Evolutionary conservation across 2,888 invertebrate species (phyloP).

Genomic region (Lepidocyrtoides sp.): DNA sequence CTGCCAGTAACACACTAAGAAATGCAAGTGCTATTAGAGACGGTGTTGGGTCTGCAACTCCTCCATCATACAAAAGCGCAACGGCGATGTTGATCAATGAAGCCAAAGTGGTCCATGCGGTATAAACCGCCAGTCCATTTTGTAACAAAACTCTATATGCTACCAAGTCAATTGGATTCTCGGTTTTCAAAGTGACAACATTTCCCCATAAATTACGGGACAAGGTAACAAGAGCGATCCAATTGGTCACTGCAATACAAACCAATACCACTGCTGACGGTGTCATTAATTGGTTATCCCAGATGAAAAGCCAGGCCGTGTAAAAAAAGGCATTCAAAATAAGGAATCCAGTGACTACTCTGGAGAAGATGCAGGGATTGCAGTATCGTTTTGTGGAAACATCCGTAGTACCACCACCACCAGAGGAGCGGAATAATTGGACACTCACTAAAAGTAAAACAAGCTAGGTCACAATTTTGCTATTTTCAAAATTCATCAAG

Average conservation of each 20-base stretch:
- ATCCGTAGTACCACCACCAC: too few relatives aligned
- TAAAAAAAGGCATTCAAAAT: slow-evolving; percentile 48
- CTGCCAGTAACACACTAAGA: slow-evolving; percentile 20
- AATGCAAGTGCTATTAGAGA: slow-evolving; percentile 50
- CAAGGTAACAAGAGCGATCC: slow-evolving; percentile 58
- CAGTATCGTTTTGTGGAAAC: slow-evolving; percentile 44
- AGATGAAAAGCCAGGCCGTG: slow-evolving; percentile 68
- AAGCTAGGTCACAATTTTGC: background rate
- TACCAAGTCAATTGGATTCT: slow-evolving; percentile 35
- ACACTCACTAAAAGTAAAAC: slow-evolving; percentile 32
- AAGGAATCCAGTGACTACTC: background rate
- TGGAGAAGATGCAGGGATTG: slow-evolving; percentile 46
- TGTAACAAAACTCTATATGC: slow-evolving; percentile 55
- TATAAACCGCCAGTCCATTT: slow-evolving; percentile 57
- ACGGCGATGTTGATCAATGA: slow-evolving; percentile 55
- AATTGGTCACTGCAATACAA: slow-evolving; percentile 59
- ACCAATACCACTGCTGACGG: slow-evolving; percentile 8
- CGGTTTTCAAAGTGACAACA: slow-evolving; percentile 46
- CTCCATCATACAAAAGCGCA: slow-evolving; percentile 59
- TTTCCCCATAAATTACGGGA: slow-evolving; percentile 65
- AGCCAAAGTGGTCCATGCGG: slow-evolving; percentile 73
- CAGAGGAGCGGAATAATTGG: slow-evolving; percentile 13
- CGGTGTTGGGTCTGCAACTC: slow-evolving; percentile 7
- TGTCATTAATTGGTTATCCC: slow-evolving; percentile 71
- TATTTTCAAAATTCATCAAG: background rate